phyloP scores from a whole-genome alignment of 1,140 invertebrate genomes.

The Melipona quadrifasciata region DNA sequence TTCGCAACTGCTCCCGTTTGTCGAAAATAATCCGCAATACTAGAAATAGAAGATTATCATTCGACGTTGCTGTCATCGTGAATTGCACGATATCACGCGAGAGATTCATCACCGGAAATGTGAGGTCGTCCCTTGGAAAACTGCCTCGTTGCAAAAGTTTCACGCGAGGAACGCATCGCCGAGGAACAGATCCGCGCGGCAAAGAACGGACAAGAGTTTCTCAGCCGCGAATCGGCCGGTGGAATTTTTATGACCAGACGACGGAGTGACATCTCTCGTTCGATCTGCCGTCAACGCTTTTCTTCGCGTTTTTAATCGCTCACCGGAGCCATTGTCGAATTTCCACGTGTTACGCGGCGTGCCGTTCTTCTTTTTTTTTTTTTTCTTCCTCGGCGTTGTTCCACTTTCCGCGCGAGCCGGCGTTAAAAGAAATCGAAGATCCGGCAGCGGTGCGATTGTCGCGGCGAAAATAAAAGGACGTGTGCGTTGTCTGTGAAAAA shows the following conservation, averaged over 20 bases:
- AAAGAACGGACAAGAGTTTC: neutral
- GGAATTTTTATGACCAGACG: neutral
- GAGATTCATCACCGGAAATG: neutral
- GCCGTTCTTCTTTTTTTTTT: neutral
- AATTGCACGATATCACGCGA: too few relatives aligned
- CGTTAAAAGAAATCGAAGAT: neutral
- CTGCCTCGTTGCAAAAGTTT: too few relatives aligned
- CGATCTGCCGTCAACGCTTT: neutral
- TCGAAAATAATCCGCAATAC: too few relatives aligned
- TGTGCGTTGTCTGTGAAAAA: neutral
- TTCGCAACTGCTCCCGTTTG: too few relatives aligned
- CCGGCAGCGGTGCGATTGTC: neutral
- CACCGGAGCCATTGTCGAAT: conserved; percentile 13
- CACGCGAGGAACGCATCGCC: neutral
- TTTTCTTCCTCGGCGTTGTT: neutral
- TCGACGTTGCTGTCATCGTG: too few relatives aligned
- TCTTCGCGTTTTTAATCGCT: conserved; percentile 21
- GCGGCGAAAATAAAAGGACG: neutral
- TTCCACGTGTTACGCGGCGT: neutral
- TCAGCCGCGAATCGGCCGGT: neutral
- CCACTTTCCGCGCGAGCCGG: neutral
- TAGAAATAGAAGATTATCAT: too few relatives aligned
- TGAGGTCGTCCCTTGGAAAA: too few relatives aligned
- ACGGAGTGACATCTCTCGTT: neutral
- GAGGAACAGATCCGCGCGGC: neutral